Percentiles rank a stretch among this genome's conserved stretches.
These are phyloP conservation scores for Sitobion miscanthi DNA, from an alignment of 1,140 invertebrate species.

Conservation along the genomic window DNA sequence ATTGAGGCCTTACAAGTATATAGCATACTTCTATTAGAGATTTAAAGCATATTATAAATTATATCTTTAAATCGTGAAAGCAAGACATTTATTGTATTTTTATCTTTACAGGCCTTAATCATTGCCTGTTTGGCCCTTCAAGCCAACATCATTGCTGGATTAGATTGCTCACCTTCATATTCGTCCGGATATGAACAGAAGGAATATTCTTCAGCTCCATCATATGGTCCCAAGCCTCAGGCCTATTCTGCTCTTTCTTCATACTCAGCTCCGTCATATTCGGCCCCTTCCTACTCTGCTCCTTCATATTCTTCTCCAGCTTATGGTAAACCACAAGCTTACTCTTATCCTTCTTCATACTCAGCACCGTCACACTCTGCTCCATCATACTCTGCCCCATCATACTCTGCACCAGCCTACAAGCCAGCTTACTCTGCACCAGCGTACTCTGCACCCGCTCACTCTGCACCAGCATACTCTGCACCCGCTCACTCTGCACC, in stretches of 20 bases:
- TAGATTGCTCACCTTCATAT: constrained; percentile 12
- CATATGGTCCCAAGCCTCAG: constrained; percentile 2
- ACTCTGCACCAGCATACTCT: background rate
- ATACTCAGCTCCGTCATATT: background rate
- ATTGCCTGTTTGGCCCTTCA: constrained; percentile 46
- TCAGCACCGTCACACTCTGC: constrained; percentile 56
- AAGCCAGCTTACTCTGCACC: background rate
- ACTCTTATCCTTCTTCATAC: constrained; percentile 22
- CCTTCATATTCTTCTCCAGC: constrained; percentile 56
- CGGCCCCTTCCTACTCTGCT: constrained; percentile 25
- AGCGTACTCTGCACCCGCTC: constrained; percentile 55
- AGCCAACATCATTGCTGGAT: background rate
- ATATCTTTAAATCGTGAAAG: background rate
- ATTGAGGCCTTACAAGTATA: background rate
- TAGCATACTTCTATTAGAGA: background rate
- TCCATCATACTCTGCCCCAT: constrained; percentile 56
- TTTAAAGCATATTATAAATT: background rate
- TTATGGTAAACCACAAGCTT: background rate
- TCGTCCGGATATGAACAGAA: constrained; percentile 30
- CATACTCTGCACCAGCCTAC: constrained; percentile 57
- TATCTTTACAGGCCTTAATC: background rate
- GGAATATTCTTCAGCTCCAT: constrained; percentile 48
- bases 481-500: constrained; percentile 51
- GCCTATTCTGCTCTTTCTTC: constrained; percentile 57
- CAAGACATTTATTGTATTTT: background rate